Base-by-base conservation (phyloP, 1,140 invertebrate genomes). In the Euura saliciscinereae region DNA sequence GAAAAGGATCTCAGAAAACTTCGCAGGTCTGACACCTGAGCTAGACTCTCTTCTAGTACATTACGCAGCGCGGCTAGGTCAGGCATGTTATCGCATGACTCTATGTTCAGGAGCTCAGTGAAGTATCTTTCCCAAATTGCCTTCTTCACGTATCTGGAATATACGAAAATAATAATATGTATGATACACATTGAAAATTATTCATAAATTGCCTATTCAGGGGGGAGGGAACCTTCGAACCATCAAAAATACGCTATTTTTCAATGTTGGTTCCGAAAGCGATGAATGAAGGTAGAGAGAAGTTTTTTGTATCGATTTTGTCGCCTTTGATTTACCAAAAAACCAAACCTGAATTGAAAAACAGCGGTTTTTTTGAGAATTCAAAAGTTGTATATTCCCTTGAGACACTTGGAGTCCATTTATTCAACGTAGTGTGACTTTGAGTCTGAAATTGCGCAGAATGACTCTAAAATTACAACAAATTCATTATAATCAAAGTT, bases 111-210 rank as follows among this genome's bases (percentile, higher is more conserved):
- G 68, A 94, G 80, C 44, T 91, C 89, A 1, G 89, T 90, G 76
- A 93, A 93, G 77, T 92, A 90, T 71, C 88, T 88, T 74, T 93
- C 91, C 92, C 92, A 93, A 68, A 90, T 82, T 68, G 84, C 85
- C 69, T 88, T 90, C 77, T 91, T 92, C 75, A 91, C 89, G 77
- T 93, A 93, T 81, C 92, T 92, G 75, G 78, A 76, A 75, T 64
- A 59, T 75, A 86, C 85, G 73, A 72, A 74, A 75, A 71, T 43
- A 66, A 59, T 46, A 71, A 71, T 68, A 71, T 66, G 45, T 65
- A 70, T 70, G 45, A 42, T 71, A 44, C 8, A 75, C 46, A 71
- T 46, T 67, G 8, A 28, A 45, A 44, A 45, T 66, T 13, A 3
- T n/a, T 8, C 8, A 10, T 10, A 71, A 51, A 71, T 46, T 4